phyloP scores from a whole-genome alignment of 2,113 vertebrate genomes.

The Platysteira castanea region DNA sequence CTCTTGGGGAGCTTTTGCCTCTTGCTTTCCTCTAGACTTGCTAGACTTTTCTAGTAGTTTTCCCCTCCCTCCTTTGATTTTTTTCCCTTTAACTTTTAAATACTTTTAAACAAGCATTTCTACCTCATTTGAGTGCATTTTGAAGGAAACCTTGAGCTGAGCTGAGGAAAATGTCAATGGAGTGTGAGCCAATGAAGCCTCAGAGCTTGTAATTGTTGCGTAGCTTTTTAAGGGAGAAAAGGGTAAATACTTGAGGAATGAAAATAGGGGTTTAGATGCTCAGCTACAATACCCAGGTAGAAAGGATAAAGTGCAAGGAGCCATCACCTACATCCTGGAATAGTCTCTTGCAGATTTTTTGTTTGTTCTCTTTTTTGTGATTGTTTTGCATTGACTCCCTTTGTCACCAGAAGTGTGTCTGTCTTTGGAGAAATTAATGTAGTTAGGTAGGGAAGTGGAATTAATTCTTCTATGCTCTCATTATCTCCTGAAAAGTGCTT shows the following conservation, averaged over 20 bases:
- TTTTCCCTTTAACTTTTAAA: not conserved
- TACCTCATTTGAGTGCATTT: not conserved
- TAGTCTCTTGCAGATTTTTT: not conserved
- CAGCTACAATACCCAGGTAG: not conserved
- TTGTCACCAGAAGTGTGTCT: not conserved
- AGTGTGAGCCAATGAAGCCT: not conserved
- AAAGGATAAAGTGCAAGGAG: not conserved
- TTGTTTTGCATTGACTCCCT: not conserved
- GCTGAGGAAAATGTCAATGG: not conserved
- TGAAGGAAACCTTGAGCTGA: not conserved
- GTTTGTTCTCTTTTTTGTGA: not conserved
- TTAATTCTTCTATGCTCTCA: not conserved
- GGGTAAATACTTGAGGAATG: not conserved
- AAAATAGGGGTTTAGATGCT: not conserved
- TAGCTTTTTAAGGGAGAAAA: not conserved
- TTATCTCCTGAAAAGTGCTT: not conserved
- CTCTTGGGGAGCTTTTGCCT: not conserved
- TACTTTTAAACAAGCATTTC: not conserved
- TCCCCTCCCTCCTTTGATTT: rapidly evolving
- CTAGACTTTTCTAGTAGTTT: not conserved
- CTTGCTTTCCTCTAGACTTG: not conserved
- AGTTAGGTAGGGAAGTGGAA: not conserved
- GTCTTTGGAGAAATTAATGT: not conserved
- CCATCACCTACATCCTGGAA: not conserved
- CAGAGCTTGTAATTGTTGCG: not conserved